Evolutionary conservation across 2,888 invertebrate genomes (phyloP).

Genomic region (Sinopyrophorus schimmeli): DNA sequence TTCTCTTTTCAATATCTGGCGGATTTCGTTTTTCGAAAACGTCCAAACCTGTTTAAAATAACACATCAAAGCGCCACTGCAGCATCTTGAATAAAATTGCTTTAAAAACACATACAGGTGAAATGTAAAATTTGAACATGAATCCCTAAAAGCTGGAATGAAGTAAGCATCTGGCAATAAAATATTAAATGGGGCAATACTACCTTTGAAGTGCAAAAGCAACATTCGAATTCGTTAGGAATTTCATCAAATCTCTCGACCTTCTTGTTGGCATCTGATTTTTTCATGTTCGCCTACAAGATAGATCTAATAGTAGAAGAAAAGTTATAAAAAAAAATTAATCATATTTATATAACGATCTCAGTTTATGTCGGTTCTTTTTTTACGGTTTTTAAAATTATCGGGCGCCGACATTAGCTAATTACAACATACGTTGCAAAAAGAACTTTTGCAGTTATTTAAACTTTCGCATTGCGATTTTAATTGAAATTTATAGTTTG

Average conservation of each 20-base stretch:
- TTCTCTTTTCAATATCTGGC: too few relatives aligned
- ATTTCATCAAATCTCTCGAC: slow-evolving; percentile 76
- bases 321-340: slow-evolving; percentile 27
- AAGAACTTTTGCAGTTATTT: too few relatives aligned
- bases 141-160: slow-evolving; percentile 22
- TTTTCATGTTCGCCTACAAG: slow-evolving; percentile 61
- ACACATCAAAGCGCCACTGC: too few relatives aligned
- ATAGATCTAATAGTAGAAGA: slow-evolving; percentile 46
- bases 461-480: too few relatives aligned
- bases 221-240: slow-evolving; percentile 95
- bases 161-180: slow-evolving; percentile 25
- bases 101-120: slow-evolving; percentile 6
- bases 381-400: not conserved
- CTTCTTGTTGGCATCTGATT: slow-evolving; percentile 64
- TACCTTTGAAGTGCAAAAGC: slow-evolving; percentile 96
- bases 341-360: slow-evolving; percentile 16
- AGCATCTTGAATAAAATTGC: too few relatives aligned
- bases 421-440: not conserved
- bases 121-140: slow-evolving; percentile 13
- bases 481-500: too few relatives aligned
- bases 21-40: too few relatives aligned
- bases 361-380: slow-evolving; percentile 17
- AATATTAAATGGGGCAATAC: slow-evolving; percentile 44
- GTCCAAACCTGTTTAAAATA: too few relatives aligned
- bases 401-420: slow-evolving; percentile 1